Evolutionary conservation across 2,888 invertebrate genomes (phyloP), one percentile per base, ranked within the genome.

Genomic region (Andrena dorsata): DNA sequence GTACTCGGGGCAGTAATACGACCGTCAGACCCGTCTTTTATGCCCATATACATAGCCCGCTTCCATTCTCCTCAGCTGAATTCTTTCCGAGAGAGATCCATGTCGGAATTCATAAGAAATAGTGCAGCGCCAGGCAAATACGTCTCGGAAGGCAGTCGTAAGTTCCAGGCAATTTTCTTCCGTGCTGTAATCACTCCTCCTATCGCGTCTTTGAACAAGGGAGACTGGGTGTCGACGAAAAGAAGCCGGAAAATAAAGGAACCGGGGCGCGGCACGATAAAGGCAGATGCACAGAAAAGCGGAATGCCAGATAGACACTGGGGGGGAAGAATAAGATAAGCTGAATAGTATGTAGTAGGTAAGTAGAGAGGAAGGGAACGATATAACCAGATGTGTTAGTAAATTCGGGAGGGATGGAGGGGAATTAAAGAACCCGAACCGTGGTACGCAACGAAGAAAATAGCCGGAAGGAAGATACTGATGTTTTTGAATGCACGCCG

Each of bases 141-240:
- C 79, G 68, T 76, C 32, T 51, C 26, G 58, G 35, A 41, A 30
- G 64, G 28, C 60, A 47, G 76, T 79, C 65, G 79, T 58, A 69
- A 69, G 56, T 80, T 71, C 60, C 77, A 20, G 65, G 80, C 70
- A 80, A 80, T 80, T 80, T 80, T 80, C 80, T 71, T 71, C 70
- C 60, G 32, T 23, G 71, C 53, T 70, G 78, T 72, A 72, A 78
- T 77, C 78, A 71, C 47, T 68, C 78, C 66, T 61, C 8, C 35
- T 23, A 77, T 78, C 78, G 71, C 61, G 68, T 51, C 49, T 71
- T 72, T 63, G 69, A 70, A 64, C 70, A 73, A 35, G 32, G 10
- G 49, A 53, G 56, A 35, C 7, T 51, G n/a, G 47, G 35, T 16
- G 58, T n/a, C 66, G 68, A 47, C n/a, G 28, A 30, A 32, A 58